Evolutionary conservation across 2,797 vertebrate species (phyloP).

Genomic region (Arvicola amphibius): DNA sequence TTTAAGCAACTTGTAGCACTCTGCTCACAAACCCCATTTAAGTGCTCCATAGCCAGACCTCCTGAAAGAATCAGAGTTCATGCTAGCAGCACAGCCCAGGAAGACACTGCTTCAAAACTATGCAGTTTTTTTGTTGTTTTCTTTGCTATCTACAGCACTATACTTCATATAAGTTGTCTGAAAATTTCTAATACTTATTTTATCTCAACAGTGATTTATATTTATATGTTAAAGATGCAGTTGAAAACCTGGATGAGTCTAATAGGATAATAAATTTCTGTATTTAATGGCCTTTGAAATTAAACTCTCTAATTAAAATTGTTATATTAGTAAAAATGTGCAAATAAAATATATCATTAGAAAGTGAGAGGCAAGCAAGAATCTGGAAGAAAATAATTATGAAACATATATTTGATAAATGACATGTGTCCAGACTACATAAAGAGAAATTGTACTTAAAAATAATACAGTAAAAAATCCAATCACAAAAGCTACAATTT

Average conservation of each 20-base stretch:
- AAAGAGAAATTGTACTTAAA: neutral
- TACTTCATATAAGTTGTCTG: neutral
- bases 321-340: neutral
- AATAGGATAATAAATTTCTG: constrained; percentile 29
- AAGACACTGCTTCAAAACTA: too few relatives aligned
- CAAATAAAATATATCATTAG: constrained; percentile 29
- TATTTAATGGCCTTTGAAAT: constrained; percentile 38
- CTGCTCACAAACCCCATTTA: too few relatives aligned
- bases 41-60: too few relatives aligned
- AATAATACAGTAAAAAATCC: neutral
- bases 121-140: too few relatives aligned
- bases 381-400: constrained; percentile 14
- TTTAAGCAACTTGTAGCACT: too few relatives aligned
- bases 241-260: neutral
- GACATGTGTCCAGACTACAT: neutral
- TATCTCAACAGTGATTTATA: neutral
- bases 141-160: too few relatives aligned
- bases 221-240: neutral
- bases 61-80: too few relatives aligned
- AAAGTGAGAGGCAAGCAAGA: neutral
- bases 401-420: constrained; percentile 32
- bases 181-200: neutral
- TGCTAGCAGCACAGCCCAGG: too few relatives aligned
- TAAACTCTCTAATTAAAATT: constrained; percentile 42
- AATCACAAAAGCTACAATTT: neutral